Evolutionary conservation across 1,140 invertebrate genomes (phyloP).

Genomic region (Tachypleus tridentatus): DNA sequence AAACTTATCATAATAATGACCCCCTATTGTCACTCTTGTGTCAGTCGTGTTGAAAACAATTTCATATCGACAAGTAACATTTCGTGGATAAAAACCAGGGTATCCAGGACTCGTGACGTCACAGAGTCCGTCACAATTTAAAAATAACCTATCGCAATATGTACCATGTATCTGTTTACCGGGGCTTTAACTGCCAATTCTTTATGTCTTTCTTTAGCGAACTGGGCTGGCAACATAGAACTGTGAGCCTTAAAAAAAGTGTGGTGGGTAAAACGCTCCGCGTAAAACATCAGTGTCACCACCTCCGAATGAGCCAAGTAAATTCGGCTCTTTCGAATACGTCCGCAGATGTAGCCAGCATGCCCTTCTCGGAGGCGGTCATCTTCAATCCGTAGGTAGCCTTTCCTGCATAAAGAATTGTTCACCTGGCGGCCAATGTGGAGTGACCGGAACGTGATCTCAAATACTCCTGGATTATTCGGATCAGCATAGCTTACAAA

Average conservation of each 20-base stretch:
- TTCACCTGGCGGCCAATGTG: neutral
- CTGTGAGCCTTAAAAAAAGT: constrained; percentile 1
- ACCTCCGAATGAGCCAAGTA: neutral
- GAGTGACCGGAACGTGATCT: neutral
- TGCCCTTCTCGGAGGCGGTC: neutral
- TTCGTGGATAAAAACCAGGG: constrained; percentile 76
- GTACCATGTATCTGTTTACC: constrained; percentile 55
- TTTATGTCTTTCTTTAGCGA: constrained; percentile 5
- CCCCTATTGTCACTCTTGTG: constrained; percentile 1
- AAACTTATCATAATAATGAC: constrained; percentile 5
- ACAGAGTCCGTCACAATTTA: constrained; percentile 70
- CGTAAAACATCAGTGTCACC: constrained; percentile 2
- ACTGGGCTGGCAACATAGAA: neutral
- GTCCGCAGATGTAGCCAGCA: neutral
- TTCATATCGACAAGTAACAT: constrained; percentile 55
- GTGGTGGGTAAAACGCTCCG: neutral
- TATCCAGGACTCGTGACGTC: constrained; percentile 83
- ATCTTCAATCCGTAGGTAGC: neutral
- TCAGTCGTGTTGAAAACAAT: constrained; percentile 5
- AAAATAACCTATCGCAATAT: constrained; percentile 75
- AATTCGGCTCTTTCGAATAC: neutral
- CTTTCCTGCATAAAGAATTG: neutral
- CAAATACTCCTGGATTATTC: neutral
- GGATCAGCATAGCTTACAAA: constrained; percentile 3
- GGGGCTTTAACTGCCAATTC: neutral